Conservation (phyloP, 2,888 invertebrate genomes). For the Perithous albicinctus region DNA sequence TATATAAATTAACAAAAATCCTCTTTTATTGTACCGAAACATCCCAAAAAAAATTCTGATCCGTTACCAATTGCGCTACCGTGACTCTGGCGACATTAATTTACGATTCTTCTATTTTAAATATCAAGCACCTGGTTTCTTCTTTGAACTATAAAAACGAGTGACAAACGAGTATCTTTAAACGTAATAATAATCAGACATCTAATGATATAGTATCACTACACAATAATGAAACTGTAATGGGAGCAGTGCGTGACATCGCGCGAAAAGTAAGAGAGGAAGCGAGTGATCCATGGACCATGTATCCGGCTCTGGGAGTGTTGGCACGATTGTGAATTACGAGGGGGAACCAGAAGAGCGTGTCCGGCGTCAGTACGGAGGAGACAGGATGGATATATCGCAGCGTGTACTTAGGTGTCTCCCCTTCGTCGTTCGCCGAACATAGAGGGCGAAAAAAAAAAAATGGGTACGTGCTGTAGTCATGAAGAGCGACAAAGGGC, state of each 20-base stretch:
- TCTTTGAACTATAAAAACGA: too few species aligned
- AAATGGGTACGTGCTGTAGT: slow-evolving; percentile 18
- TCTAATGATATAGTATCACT: background rate
- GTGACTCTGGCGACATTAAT: too few species aligned
- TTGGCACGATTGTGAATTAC: slow-evolving; percentile 47
- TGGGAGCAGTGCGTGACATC: slow-evolving; percentile 30
- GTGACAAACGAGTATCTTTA: too few species aligned
- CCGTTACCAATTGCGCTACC: too few species aligned
- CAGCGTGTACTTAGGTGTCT: slow-evolving; percentile 41
- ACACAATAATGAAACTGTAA: slow-evolving; percentile 15
- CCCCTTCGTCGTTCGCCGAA: slow-evolving; percentile 32
- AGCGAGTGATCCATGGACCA: slow-evolving; percentile 49
- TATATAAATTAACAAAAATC: too few species aligned
- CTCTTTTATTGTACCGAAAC: too few species aligned
- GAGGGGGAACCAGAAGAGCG: slow-evolving; percentile 48
- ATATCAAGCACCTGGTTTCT: too few species aligned
- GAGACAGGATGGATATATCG: slow-evolving; percentile 29
- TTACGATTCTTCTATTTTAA: too few species aligned
- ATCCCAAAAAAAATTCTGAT: too few species aligned
- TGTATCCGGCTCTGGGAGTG: slow-evolving; percentile 50
- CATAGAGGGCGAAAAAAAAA: slow-evolving; percentile 33
- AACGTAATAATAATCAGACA: too few species aligned
- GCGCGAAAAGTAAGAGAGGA: slow-evolving; percentile 41
- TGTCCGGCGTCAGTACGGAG: slow-evolving; percentile 35
- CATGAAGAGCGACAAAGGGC: slow-evolving; percentile 56